Conservation (phyloP, 1,140 invertebrate genomes). For the Euura saliciscinereae region DNA sequence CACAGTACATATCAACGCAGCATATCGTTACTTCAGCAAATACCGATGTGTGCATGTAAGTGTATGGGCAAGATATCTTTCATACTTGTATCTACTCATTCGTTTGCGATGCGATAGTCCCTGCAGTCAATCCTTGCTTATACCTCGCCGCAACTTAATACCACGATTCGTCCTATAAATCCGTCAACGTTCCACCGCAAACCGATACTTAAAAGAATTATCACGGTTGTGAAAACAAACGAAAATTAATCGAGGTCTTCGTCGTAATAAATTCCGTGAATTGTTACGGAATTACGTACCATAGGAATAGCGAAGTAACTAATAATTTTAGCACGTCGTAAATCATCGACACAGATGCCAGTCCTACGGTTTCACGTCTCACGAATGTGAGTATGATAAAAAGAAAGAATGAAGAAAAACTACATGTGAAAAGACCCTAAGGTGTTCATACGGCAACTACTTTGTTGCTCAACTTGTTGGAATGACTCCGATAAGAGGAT, state of each 20-base stretch:
- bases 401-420: no score
- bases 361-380: no score
- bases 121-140: neutral
- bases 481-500: no score
- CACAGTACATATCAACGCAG: no score
- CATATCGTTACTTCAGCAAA: no score
- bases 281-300: neutral
- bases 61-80: no score
- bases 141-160: slow-evolving; percentile 19
- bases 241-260: neutral
- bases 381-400: no score
- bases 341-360: neutral
- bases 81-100: neutral
- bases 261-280: neutral
- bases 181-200: neutral
- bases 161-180: slow-evolving; percentile 4
- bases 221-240: neutral
- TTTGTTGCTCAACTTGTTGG: no score
- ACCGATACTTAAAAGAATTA: neutral
- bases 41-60: no score
- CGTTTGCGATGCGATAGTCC: neutral
- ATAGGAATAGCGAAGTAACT: neutral
- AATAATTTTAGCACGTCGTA: slow-evolving; percentile 3
- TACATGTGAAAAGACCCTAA: no score
- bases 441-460: no score